Base-by-base conservation (phyloP, 2,113 vertebrate species). In the Puntigrus tetrazona region DNA sequence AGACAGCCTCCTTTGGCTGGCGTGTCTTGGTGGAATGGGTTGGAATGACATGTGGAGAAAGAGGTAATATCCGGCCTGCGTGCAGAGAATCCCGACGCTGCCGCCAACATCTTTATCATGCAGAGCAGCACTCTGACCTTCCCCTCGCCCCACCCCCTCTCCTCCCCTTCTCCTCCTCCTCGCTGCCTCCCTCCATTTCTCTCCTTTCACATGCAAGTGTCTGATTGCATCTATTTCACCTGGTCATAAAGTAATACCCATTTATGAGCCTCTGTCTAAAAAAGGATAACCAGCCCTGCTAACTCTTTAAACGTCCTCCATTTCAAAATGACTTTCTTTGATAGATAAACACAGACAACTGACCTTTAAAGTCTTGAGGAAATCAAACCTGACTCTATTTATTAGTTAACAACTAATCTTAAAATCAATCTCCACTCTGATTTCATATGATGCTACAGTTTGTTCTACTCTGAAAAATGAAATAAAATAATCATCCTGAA, bases 191-290 rank as follows among this genome's bases (percentile, higher is more conserved):
- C 76, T 45, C 86, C 89, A 88, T 84, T 36, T 86, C 87, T 90
- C 69, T 84, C 83, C 84, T 81, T 89, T 81, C 87, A 86, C 84
- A 79, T 87, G 74, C 89, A 29, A n/a, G 78, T 90, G 88, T 91
- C 89, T 90, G 91, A 94, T 93, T 93, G 92, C 91, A 92, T 92
- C 89, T 89, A 82, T 88, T 91, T 90, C 61, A 88, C 89, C 87
- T 93, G 91, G 88, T 92, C 85, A 86, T 78, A 87, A 90, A 83
- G 20, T 55, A 55, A 55, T 22, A 7, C 7, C 81, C 84, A 89
- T 84, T 67, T 72, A 59, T 87, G 25, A 78, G 85, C 84, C 65
- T 85, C 70, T 85, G 59, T 50, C 45, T 69, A 43, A 52, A 75
- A 72, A 43, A 73, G 45, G 52, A 86, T 52, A 67, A 87, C 27